phyloP scores from a whole-genome alignment of 2,888 invertebrate species.

The Oscheius sp. region DNA sequence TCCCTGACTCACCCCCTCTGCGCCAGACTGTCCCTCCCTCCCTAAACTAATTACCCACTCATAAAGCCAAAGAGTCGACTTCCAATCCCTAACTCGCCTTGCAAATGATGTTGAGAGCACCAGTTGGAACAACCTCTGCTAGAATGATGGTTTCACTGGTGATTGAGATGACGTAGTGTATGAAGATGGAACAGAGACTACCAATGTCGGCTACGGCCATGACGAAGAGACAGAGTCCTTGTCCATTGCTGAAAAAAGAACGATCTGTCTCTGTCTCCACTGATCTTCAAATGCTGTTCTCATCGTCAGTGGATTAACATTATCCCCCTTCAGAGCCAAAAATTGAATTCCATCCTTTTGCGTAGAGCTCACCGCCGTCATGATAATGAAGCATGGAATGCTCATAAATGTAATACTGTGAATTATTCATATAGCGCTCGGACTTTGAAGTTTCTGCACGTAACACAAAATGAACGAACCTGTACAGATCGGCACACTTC shows the following conservation, averaged over 20 bases:
- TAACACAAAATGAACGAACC: conserved; percentile 28
- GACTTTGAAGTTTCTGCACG: too few species aligned
- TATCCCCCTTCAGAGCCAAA: too few species aligned
- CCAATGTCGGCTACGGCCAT: conserved; percentile 59
- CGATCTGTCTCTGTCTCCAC: too few species aligned
- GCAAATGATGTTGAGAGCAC: conserved; percentile 40
- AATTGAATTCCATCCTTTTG: too few species aligned
- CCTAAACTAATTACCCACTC: not conserved
- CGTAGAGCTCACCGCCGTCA: not conserved
- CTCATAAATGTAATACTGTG: not conserved
- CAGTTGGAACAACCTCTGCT: conserved; percentile 29
- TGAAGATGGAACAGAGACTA: conserved; percentile 46
- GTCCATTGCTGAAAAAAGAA: conserved; percentile 51
- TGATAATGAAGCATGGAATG: not conserved
- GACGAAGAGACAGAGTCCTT: conserved; percentile 53
- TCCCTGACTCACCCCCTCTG: not conserved
- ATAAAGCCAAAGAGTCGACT: not conserved
- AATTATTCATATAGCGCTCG: not conserved
- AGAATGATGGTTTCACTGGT: conserved; percentile 32
- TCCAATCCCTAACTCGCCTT: conserved; percentile 34
- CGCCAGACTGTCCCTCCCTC: not conserved
- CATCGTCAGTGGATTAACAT: too few species aligned
- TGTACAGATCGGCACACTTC: conserved; percentile 53
- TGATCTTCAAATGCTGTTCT: too few species aligned
- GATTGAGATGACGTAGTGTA: conserved; percentile 47